A percentile compares a stretch with the other conserved stretches of the same genome.
phyloP scores from a whole-genome alignment of 2,113 vertebrate species.

The Gadus chalcogrammus region DNA sequence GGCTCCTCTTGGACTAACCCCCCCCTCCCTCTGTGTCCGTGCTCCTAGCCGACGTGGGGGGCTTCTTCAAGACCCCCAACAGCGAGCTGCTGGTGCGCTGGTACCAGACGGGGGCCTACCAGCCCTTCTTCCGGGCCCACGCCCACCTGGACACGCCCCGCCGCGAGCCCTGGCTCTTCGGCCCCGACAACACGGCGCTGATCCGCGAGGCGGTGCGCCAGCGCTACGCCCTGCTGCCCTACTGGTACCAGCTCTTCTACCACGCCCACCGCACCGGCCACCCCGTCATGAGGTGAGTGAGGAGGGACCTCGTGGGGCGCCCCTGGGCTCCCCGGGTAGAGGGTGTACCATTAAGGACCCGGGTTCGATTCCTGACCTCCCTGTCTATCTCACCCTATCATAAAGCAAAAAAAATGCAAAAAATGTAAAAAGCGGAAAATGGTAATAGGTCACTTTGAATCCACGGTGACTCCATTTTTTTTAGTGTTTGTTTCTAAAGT shows the following conservation, averaged over 20 bases:
- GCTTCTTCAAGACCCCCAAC: constrained; percentile 87
- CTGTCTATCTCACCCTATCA: no score
- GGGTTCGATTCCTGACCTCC: no score
- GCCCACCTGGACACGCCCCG: constrained; percentile 89
- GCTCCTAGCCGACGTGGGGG: constrained; percentile 82
- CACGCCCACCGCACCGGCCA: constrained; percentile 71
- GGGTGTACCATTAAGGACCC: no score
- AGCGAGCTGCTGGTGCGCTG: constrained; percentile 86
- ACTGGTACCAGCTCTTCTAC: constrained; percentile 90
- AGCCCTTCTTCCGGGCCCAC: constrained; percentile 88
- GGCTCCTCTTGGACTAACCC: not conserved
- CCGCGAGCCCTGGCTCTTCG: constrained; percentile 88
- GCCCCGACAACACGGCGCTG: constrained; percentile 75
- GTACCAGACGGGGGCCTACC: constrained; percentile 90
- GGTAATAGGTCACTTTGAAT: no score
- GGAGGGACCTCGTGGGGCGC: no score
- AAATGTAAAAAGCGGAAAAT: no score
- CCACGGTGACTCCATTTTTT: no score
- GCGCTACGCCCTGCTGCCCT: constrained; percentile 84
- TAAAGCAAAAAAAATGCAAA: no score
- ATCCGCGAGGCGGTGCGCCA: constrained; percentile 80
- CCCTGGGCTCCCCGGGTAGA: no score
- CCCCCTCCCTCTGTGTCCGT: not conserved
- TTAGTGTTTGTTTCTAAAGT: no score
- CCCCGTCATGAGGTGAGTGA: constrained; percentile 83